Evolutionary conservation across 2,888 invertebrate species (phyloP).

Genomic region (Apoderus coryli): DNA sequence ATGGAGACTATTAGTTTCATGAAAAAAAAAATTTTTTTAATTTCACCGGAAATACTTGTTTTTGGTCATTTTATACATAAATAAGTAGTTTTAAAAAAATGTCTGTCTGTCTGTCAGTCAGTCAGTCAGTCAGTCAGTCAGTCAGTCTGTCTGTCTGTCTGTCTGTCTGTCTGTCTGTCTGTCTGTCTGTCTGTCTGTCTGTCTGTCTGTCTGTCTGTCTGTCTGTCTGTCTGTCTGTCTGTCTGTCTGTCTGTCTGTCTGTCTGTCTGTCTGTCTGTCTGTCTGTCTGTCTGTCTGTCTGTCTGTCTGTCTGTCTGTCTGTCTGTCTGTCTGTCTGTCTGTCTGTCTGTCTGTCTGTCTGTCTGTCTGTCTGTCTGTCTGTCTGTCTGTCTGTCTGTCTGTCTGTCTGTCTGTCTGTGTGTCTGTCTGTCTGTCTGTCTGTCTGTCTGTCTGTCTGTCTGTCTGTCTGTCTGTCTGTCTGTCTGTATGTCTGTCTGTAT

Average conservation of each 20-base stretch:
- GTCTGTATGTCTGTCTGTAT: too few relatives aligned
- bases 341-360: conserved; percentile 13
- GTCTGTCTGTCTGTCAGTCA: conserved; percentile 12
- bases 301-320: conserved; percentile 14
- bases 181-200: conserved; percentile 14
- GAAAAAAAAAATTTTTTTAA: too few relatives aligned
- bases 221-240: conserved; percentile 14
- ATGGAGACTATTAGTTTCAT: too few relatives aligned
- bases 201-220: conserved; percentile 14
- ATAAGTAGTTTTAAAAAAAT: too few relatives aligned
- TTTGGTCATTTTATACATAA: too few relatives aligned
- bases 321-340: conserved; percentile 14
- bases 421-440: conserved; percentile 13
- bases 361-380: conserved; percentile 13
- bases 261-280: conserved; percentile 14
- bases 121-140: conserved; percentile 12
- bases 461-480: conserved; percentile 12
- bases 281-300: conserved; percentile 13
- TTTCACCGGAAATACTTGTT: too few relatives aligned
- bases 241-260: conserved; percentile 14
- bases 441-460: conserved; percentile 14
- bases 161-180: conserved; percentile 14
- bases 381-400: conserved; percentile 14
- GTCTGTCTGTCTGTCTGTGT: conserved; percentile 14
- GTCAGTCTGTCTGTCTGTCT: conserved; percentile 13